phyloP scores from a whole-genome alignment of 2,797 vertebrate species.

The Manis javanica region DNA sequence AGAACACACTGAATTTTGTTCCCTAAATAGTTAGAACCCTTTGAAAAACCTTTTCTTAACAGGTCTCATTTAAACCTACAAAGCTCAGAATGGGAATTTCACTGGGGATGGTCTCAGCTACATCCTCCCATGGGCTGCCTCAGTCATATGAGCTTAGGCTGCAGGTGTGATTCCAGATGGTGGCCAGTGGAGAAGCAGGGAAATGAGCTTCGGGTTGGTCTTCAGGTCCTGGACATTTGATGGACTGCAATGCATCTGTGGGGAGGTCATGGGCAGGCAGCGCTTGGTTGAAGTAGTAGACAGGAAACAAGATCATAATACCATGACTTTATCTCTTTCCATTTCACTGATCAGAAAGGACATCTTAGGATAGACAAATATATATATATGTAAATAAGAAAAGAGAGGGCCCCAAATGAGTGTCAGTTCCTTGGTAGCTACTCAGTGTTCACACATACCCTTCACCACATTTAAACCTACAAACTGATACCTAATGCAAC shows the following conservation, averaged over 20 bases:
- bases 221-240: background rate
- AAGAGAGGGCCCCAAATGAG: background rate
- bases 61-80: background rate
- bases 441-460: background rate
- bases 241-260: background rate
- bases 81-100: background rate
- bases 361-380: background rate
- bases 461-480: slow-evolving; percentile 2
- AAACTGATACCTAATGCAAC: background rate
- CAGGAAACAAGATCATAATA: background rate
- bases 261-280: background rate
- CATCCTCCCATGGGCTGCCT: background rate
- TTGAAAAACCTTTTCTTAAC: background rate
- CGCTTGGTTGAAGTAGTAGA: background rate
- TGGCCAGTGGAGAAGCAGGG: background rate
- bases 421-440: background rate
- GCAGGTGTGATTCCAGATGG: background rate
- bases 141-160: background rate
- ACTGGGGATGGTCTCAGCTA: too few species aligned
- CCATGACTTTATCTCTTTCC: background rate
- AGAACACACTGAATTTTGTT: background rate
- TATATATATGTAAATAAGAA: background rate
- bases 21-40: background rate
- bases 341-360: background rate
- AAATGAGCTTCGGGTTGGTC: background rate